phyloP scores from a whole-genome alignment of 64 coral and sea anemone genomes.

The Actinia equina region DNA sequence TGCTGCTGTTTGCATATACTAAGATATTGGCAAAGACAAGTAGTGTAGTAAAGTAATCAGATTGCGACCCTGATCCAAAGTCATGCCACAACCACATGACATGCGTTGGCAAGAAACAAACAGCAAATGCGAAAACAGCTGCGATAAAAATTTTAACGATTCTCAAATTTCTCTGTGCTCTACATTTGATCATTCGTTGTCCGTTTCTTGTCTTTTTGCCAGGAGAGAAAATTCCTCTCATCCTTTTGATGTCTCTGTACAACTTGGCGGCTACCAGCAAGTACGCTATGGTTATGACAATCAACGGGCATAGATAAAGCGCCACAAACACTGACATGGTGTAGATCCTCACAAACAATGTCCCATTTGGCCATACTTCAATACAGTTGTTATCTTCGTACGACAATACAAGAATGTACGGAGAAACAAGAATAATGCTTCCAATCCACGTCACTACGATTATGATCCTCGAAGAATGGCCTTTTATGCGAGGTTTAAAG shows the following conservation, averaged over 20 bases:
- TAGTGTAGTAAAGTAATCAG: conserved; percentile 23
- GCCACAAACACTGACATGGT: conserved; percentile 50
- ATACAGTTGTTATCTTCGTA: conserved; percentile 30
- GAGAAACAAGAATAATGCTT: conserved; percentile 50
- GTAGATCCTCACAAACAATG: conserved; percentile 42
- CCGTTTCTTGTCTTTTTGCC: conserved; percentile 35
- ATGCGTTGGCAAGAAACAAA: conserved; percentile 83
- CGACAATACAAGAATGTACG: conserved; percentile 59
- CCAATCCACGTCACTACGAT: conserved; percentile 52
- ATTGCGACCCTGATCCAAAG: conserved; percentile 38
- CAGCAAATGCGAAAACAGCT: conserved; percentile 67
- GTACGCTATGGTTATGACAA: conserved; percentile 57
- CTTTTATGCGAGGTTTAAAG: conserved; percentile 58
- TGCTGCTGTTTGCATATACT: conserved; percentile 82
- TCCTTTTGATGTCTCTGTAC: conserved; percentile 53
- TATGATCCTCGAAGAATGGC: conserved; percentile 25
- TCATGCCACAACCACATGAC: conserved; percentile 85
- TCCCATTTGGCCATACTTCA: conserved; percentile 47
- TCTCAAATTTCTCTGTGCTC: conserved; percentile 51
- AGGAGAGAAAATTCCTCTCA: conserved; percentile 41
- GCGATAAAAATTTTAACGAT: conserved; percentile 86
- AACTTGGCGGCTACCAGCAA: conserved; percentile 46
- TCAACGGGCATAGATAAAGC: conserved; percentile 56
- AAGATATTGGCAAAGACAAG: conserved; percentile 73
- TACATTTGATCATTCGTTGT: conserved; percentile 41